These are phyloP conservation scores for Psettodes erumei DNA, from an alignment of 2,113 vertebrate genomes.

Conservation along the genomic window DNA sequence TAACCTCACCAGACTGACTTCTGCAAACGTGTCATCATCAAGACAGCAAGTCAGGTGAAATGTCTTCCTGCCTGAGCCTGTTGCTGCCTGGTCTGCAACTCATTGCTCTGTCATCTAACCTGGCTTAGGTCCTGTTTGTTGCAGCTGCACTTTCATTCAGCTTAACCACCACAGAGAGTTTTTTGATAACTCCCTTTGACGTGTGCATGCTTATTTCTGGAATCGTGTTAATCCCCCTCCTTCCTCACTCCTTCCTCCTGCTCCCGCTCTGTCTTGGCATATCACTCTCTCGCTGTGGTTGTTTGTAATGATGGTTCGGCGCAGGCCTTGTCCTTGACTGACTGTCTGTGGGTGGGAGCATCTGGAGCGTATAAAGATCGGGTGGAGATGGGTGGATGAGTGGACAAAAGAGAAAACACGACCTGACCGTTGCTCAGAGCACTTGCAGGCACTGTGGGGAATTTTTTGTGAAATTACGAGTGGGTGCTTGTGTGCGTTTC, in stretches of 20 bases:
- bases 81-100: constrained; percentile 56
- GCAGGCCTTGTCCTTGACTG: constrained; percentile 60
- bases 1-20: background rate
- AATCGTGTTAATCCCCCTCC: constrained; percentile 73
- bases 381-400: constrained; percentile 59
- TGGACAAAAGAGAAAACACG: constrained; percentile 66
- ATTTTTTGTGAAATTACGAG: constrained; percentile 6
- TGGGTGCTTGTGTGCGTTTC: constrained; percentile 10
- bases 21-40: constrained; percentile 7
- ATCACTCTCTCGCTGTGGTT: constrained; percentile 71
- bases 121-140: constrained; percentile 61
- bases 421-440: constrained; percentile 36
- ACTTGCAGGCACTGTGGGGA: constrained; percentile 43
- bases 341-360: constrained; percentile 74
- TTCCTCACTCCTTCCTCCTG: constrained; percentile 49
- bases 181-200: constrained; percentile 73
- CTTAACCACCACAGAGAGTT: constrained; percentile 33
- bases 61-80: constrained; percentile 44
- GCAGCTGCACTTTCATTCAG: constrained; percentile 65
- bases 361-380: constrained; percentile 75
- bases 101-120: constrained; percentile 51
- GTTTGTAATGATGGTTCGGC: constrained; percentile 73
- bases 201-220: constrained; percentile 78
- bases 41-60: background rate
- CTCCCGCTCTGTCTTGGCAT: constrained; percentile 50